A percentile compares a stretch with the other conserved stretches of the same genome.
Evolutionary conservation across 1,140 invertebrate species (phyloP).

Genomic region (Meteorus sp.): DNA sequence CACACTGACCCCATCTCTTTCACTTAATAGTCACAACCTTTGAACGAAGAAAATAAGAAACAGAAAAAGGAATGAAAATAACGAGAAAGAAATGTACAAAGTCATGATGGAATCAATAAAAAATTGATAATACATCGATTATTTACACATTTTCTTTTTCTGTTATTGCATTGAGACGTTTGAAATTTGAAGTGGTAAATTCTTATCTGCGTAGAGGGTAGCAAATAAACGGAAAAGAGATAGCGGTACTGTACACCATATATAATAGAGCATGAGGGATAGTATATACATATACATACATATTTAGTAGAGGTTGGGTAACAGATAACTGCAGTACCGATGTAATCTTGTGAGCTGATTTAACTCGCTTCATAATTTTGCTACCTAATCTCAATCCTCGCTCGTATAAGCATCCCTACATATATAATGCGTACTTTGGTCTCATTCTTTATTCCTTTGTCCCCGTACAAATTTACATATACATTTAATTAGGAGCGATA

Average conservation of each 20-base stretch:
- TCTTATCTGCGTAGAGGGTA: conserved; percentile 23
- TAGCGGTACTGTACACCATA: no score
- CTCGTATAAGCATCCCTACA: conserved; percentile 49
- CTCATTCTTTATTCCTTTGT: conserved; percentile 9
- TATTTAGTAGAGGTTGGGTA: conserved; percentile 30
- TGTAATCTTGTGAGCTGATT: conserved; percentile 56
- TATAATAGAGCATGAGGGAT: no score
- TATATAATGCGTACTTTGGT: conserved; percentile 12
- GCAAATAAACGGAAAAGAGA: conserved; percentile 26
- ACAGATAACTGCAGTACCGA: conserved; percentile 52
- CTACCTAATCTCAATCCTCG: conserved; percentile 55
- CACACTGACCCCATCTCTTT: conserved; percentile 34
- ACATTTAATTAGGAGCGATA: conserved; percentile 50
- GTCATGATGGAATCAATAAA: no score
- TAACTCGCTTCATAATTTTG: conserved; percentile 60
- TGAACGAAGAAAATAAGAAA: no score
- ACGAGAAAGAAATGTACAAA: no score
- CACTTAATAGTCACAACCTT: no score
- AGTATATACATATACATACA: no score
- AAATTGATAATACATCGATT: no score
- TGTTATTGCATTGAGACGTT: conserved; percentile 7
- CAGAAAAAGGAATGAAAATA: no score
- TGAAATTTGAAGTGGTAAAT: conserved; percentile 13
- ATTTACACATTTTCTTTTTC: conserved; percentile 7
- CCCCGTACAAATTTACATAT: conserved; percentile 37